These are phyloP conservation scores for Motacilla alba DNA, from an alignment of 2,113 vertebrate genomes.

Conservation along the genomic window DNA sequence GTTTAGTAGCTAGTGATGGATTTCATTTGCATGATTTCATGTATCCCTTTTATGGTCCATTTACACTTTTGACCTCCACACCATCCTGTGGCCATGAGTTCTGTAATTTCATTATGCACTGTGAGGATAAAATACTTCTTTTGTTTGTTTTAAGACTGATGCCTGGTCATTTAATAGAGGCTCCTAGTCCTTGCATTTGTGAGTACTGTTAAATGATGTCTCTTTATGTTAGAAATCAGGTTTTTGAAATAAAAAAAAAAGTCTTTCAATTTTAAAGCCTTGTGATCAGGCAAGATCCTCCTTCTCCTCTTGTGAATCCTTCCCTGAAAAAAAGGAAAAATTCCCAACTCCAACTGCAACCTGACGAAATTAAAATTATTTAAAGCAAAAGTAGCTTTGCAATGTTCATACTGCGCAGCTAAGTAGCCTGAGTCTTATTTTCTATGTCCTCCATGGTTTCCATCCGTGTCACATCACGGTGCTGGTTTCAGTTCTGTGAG, in stretches of 20 bases:
- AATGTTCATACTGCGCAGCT: background rate
- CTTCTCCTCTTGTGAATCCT: background rate
- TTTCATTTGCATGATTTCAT: constrained; percentile 47
- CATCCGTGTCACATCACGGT: background rate
- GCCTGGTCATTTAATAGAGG: background rate
- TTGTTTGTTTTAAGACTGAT: constrained; percentile 45
- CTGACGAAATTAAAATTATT: background rate
- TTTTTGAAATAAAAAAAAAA: background rate
- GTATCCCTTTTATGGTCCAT: constrained; percentile 48
- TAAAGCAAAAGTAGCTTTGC: background rate
- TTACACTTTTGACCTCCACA: constrained; percentile 52
- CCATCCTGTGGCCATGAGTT: constrained; percentile 36
- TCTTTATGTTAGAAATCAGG: background rate
- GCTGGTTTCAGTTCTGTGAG: background rate
- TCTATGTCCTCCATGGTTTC: background rate
- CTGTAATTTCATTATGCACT: constrained; percentile 27
- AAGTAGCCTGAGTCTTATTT: background rate
- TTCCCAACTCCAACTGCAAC: background rate
- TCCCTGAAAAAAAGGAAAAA: background rate
- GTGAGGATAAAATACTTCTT: constrained; percentile 29
- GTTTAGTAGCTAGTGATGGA: constrained; percentile 25
- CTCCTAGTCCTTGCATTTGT: background rate
- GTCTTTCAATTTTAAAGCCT: background rate
- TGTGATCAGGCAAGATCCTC: background rate
- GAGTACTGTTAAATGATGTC: background rate